Base-by-base conservation (phyloP, 2,888 invertebrate genomes). In the Aromia moschata region DNA sequence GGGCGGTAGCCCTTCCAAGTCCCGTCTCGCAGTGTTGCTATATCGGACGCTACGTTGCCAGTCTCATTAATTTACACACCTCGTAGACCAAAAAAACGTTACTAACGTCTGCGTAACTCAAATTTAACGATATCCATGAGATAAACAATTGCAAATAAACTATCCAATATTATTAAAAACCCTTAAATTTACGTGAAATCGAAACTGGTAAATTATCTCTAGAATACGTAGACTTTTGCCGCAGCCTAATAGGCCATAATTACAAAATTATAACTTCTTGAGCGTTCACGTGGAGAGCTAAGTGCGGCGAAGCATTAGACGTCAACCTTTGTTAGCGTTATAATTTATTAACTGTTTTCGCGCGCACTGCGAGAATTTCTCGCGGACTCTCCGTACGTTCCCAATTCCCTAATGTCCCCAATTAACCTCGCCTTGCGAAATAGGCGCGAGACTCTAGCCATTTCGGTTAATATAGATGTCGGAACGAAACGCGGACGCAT, bases 401-500 rank as follows among this genome's bases (percentile, higher is more conserved):
- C 43, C 25, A 43, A 43, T 25, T 43, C 43, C 11, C 20, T 43
- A 43, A 43, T 20, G 20, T 20, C 9, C 43, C 18, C 25, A 20
- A 20, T 43, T 43, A 40, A 17, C 16, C 12, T 49, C 33, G 20
- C 36, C 49, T 52, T 52, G 15, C 20, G 51, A 41, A 52, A 52
- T 43, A 33, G 17, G 43, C 12, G 31, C 18, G 46, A 16, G 17
- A 46, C n/a, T 33, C 15, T 31, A n/a, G 31, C 46, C 36, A 36
- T 55, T 46, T 45, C 41, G 14, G 18, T 36, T 55, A 55, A 55
- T 55, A 30, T 55, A 55, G 55, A 55, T 36, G 55, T 55, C 46
- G 46, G 43, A 41, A 53, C 18, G 36, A 43, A 46, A 55, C 15
- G 17, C 10, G 37, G 17, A 45, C 36, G 30, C 55, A 43, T 43